Evolutionary conservation across 2,888 invertebrate species (phyloP).

Genomic region (Phaedon cochleariae): DNA sequence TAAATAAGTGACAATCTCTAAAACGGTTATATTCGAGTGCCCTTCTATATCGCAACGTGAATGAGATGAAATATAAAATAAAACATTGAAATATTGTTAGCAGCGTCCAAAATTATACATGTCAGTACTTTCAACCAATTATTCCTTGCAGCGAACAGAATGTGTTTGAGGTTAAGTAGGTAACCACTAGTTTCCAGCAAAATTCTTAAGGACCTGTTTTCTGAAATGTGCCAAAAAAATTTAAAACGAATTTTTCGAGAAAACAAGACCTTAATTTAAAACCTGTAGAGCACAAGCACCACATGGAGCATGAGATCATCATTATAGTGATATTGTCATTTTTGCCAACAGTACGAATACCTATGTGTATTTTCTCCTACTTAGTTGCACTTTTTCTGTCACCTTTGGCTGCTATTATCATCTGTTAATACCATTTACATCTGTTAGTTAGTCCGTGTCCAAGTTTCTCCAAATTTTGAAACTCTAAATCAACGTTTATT

Average conservation of each 20-base stretch:
- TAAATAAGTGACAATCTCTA: no score
- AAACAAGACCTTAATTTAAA: conserved; percentile 44
- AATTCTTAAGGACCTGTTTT: conserved; percentile 46
- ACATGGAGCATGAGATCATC: conserved; percentile 36
- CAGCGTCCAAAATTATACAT: no score
- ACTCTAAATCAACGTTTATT: no score
- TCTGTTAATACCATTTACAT: no score
- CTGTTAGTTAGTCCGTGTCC: no score
- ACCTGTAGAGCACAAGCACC: conserved; percentile 50
- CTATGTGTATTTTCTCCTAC: not conserved
- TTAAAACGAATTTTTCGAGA: conserved; percentile 19
- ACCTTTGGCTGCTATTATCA: no score
- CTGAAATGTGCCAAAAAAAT: conserved; percentile 25
- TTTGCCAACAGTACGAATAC: not conserved
- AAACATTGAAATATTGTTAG: no score
- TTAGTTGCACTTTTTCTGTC: not conserved
- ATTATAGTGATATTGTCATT: not conserved
- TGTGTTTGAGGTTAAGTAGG: conserved; percentile 50
- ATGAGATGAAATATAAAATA: no score
- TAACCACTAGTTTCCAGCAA: conserved; percentile 35
- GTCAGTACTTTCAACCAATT: no score
- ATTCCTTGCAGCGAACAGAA: not conserved
- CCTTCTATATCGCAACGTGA: no score
- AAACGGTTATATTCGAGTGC: no score
- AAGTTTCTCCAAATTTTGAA: no score